Conservation (phyloP, 2,888 invertebrate genomes). For the Hypsopygia costalis region DNA sequence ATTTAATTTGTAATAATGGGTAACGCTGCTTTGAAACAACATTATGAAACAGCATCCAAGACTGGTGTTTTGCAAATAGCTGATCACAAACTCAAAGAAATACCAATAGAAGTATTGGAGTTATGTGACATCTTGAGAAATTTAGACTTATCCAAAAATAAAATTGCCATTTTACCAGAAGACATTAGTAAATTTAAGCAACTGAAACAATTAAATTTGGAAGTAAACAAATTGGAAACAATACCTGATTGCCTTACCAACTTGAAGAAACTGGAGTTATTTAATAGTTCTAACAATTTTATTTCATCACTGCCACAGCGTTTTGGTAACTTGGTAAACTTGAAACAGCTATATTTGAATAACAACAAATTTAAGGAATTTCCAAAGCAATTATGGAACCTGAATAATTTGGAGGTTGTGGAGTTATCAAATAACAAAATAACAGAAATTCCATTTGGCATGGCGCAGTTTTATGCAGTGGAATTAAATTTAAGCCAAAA, state of each 20-base stretch:
- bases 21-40: slow-evolving; percentile 93
- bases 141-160: slow-evolving; percentile 96
- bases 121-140: slow-evolving; percentile 87
- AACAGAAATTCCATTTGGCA: slow-evolving; percentile 87
- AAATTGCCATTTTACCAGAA: slow-evolving; percentile 87
- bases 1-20: slow-evolving; percentile 83
- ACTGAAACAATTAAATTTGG: slow-evolving; percentile 86
- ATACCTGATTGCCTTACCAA: slow-evolving; percentile 85
- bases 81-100: slow-evolving; percentile 89
- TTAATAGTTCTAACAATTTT: slow-evolving; percentile 90
- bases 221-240: slow-evolving; percentile 89
- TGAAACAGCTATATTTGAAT: slow-evolving; percentile 88
- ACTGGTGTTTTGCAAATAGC: slow-evolving; percentile 96
- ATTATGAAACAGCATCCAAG: slow-evolving; percentile 96
- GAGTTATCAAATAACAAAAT: slow-evolving; percentile 95
- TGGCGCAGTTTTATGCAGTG: slow-evolving; percentile 87
- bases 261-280: slow-evolving; percentile 85
- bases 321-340: slow-evolving; percentile 82
- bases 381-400: slow-evolving; percentile 88
- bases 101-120: slow-evolving; percentile 83
- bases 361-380: slow-evolving; percentile 90
- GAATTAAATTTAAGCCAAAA: slow-evolving; percentile 98
- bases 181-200: slow-evolving; percentile 88
- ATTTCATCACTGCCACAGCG: slow-evolving; percentile 84
- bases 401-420: slow-evolving; percentile 91